Evolutionary conservation across 2,888 invertebrate genomes (phyloP), one percentile per base, ranked within the genome.

Genomic region (Drosophila histrio): DNA sequence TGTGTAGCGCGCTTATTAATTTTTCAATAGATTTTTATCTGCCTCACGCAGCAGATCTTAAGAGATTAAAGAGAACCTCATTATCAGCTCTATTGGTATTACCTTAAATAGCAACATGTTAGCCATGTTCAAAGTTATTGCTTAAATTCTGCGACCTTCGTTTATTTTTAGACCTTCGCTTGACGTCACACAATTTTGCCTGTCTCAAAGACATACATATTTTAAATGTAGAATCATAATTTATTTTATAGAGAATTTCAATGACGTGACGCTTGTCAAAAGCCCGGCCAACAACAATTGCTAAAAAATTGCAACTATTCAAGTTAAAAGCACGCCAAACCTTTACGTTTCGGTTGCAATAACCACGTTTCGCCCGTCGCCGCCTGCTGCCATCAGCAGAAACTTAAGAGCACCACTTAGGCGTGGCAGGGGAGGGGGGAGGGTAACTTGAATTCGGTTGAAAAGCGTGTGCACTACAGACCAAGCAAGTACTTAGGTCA

Each of bases 331-430:
- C 63, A 75, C 62, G 82, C 63, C 62, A 62, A 75, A 81, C 71
- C 86, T 76, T 85, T 75, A 56, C 68, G 54, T 38, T 50, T 26
- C 26, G 50, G 49, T 63, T 69, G 59, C 53, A 56, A 15, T 67
- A 44, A 19, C 11, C 41, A 49, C 21, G 11, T 28, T 24, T 38
- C 24, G 24, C 38, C 19, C 19, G 38, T 46, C 39, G 9, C 47
- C 59, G 47, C 59, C 52, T 72, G 82, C 79, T 85, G 76, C 82
- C 82, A 87, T 81, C 83, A 88, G 88, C 88, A 82, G 63, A 82
- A 82, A 79, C 83, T 82, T 73, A 73, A 82, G 82, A 82, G 82
- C 83, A 79, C 86, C 83, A 82, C 82, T 82, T 82, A 72, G 59
- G 43, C 64, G 44, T 17, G 9, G 36, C 34, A 43, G 21, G 7